These are phyloP conservation scores for Orcinus orca DNA, from an alignment of 2,113 vertebrate species.

Conservation along the genomic window DNA sequence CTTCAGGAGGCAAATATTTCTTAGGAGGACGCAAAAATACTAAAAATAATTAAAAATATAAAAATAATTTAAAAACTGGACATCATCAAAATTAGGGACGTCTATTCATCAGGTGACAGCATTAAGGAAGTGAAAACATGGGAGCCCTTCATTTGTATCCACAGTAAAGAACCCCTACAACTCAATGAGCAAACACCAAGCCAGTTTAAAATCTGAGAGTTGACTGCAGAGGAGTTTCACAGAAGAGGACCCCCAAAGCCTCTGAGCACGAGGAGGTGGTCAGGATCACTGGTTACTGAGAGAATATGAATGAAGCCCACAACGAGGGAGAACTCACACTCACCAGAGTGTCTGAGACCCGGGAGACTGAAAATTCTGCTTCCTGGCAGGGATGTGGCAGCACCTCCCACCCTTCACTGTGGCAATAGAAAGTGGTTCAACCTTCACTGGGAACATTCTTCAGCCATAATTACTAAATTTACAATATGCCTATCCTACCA, in stretches of 20 bases:
- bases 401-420: fast-evolving
- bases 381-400: fast-evolving
- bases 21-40: background rate
- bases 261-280: fast-evolving
- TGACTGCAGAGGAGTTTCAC: fast-evolving
- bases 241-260: fast-evolving
- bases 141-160: fast-evolving
- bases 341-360: fast-evolving
- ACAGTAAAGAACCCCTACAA: fast-evolving
- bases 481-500: fast-evolving
- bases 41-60: background rate
- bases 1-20: background rate
- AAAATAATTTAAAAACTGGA: background rate
- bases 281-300: fast-evolving
- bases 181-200: fast-evolving
- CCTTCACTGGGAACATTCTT: fast-evolving
- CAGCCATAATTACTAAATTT: fast-evolving
- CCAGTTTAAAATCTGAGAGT: fast-evolving
- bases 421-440: fast-evolving
- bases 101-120: too few relatives aligned
- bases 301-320: background rate
- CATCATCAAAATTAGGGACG: background rate
- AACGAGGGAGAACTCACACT: fast-evolving
- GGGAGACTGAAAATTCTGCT: fast-evolving
- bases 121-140: background rate